Percentiles rank a stretch among this genome's conserved stretches.
Conservation (phyloP, 2,888 invertebrate genomes). For the Acleris sparsana region DNA sequence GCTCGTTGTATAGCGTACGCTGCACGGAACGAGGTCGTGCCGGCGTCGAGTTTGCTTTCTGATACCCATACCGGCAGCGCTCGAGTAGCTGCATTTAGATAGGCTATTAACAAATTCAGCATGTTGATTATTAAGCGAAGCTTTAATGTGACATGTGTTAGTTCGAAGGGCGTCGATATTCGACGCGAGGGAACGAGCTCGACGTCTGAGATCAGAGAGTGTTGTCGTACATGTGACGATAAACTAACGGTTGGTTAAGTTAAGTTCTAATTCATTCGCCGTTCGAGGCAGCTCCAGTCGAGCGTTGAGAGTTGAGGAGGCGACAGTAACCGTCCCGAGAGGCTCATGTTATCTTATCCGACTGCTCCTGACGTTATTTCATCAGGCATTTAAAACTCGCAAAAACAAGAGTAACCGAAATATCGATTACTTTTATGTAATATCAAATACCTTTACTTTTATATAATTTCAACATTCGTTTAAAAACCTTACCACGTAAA, state of each 20-base stretch:
- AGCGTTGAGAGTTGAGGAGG: conserved; percentile 43
- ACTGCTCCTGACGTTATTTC: conserved; percentile 67
- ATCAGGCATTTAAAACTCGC: conserved; percentile 42
- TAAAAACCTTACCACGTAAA: conserved; percentile 29
- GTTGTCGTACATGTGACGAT: conserved; percentile 41
- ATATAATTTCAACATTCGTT: conserved; percentile 1
- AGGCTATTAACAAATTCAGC: conserved; percentile 82
- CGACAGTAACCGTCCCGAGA: conserved; percentile 77
- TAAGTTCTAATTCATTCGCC: conserved; percentile 29
- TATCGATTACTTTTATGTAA: conserved; percentile 30
- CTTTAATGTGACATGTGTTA: conserved; percentile 73
- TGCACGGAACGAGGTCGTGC: conserved; percentile 70
- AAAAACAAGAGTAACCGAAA: conserved; percentile 43
- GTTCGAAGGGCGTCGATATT: conserved; percentile 52
- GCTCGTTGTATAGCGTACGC: conserved; percentile 59
- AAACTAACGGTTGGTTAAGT: conserved; percentile 27
- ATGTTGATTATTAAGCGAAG: conserved; percentile 71
- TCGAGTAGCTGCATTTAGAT: conserved; percentile 78
- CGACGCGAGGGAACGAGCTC: conserved; percentile 56
- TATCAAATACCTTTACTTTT: conserved; percentile 18
- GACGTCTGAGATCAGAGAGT: conserved; percentile 53
- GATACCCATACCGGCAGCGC: conserved; percentile 58
- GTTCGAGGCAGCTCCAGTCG: conserved; percentile 12
- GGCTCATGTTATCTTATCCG: conserved; percentile 69
- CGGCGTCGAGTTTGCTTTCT: conserved; percentile 63